Base-by-base conservation (phyloP, 2,888 invertebrate genomes). In the Calameuta pallipes region DNA sequence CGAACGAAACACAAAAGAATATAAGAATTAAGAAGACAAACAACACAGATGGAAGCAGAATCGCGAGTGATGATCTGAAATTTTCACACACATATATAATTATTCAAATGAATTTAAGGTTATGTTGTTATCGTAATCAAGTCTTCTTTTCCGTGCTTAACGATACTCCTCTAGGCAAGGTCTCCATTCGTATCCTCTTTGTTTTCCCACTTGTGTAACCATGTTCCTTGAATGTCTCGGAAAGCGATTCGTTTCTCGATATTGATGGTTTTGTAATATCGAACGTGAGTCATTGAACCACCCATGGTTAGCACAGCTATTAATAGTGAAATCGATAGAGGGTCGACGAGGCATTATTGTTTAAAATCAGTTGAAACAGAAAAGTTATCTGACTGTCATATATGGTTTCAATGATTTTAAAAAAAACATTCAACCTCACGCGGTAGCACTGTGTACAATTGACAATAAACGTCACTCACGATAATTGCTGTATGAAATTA, bases 251-350 rank as follows among this genome's bases (percentile, higher is more conserved):
- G 15, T 23, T 15, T 6, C 6, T 23, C 23, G 41, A 23, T 6
- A 6, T 6, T 0, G 6, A 56, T 15, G 23, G 37, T 33, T 70
- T 71, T 76, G 69, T 33, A 23, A 12, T 69, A 33, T 34, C 6
- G 33, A 56, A 70, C 30, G 35, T 15, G 33, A 35, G 36, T 74
- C 35, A 3, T 37, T 31, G 70, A 31, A 31, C 11, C 23, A n/a
- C 56, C 13, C 41, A 56, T 0, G 41, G 23, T 56, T 23, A 56
- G 1, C n/a, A 56, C n/a, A 76, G n/a, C 76, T 80, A 76, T 74
- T 73, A 80, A 80, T 80, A 80, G 80, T 74, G 23, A 33, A 80
- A 80, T 80, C 80, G 34, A 78, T 76, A 78, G 37, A 68, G 70
- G 78, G 76, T 80, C 68, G 31, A 80, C 76, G 75, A 80, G 73